Evolutionary conservation across 2,888 invertebrate species (phyloP).

Genomic region (Stenodera caucasica): DNA sequence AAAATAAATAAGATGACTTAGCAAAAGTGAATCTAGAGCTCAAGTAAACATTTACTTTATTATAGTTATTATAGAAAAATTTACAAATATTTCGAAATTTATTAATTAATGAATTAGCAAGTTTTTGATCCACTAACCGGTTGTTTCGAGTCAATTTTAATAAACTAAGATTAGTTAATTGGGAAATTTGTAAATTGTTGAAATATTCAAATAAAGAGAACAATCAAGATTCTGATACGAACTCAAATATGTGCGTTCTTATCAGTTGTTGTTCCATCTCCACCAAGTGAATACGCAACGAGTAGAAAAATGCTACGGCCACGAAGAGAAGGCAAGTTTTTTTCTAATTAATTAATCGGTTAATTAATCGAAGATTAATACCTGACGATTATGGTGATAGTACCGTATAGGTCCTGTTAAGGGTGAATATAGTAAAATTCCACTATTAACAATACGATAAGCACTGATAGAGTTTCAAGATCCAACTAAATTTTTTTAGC

Average conservation of each 20-base stretch:
- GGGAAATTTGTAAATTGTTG: neutral
- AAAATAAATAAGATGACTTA: no score
- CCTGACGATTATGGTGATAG: constrained; percentile 11
- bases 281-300: neutral
- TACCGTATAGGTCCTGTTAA: constrained; percentile 18
- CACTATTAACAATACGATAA: constrained; percentile 7
- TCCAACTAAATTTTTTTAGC: neutral
- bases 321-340: constrained; percentile 13
- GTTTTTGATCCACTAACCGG: no score
- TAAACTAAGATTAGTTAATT: neutral
- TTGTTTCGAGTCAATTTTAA: no score
- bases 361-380: neutral
- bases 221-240: neutral
- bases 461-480: constrained; percentile 12
- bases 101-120: no score
- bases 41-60: no score
- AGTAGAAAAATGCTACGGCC: neutral
- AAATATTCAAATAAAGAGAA: neutral
- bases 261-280: constrained; percentile 1
- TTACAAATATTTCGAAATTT: no score
- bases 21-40: no score
- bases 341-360: constrained; percentile 1
- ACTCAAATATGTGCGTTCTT: neutral
- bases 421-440: neutral
- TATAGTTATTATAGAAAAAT: no score